A percentile compares a stretch with the other conserved stretches of the same genome.
phyloP scores from a whole-genome alignment of 1,140 invertebrate species.

The Scaptomyza pallida region DNA sequence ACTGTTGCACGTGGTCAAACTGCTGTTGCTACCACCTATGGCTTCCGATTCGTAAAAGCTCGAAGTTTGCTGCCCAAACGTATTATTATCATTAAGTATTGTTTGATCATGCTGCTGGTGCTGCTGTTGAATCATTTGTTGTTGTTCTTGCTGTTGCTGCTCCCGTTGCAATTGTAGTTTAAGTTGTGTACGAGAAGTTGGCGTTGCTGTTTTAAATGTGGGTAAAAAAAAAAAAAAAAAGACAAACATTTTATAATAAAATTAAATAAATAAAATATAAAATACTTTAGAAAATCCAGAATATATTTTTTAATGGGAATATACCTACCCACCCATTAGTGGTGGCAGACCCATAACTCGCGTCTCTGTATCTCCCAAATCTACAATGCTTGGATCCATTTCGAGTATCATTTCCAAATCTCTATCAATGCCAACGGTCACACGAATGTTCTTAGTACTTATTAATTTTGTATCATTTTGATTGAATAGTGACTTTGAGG shows the following conservation, averaged over 20 bases:
- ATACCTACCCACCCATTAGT: slow-evolving; percentile 83
- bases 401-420: slow-evolving; percentile 87
- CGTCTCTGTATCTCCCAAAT: slow-evolving; percentile 80
- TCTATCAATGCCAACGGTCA: slow-evolving; percentile 86
- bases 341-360: slow-evolving; percentile 72
- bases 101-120: slow-evolving; percentile 84
- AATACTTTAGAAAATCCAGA: no score
- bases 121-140: slow-evolving; percentile 85
- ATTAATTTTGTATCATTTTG: slow-evolving; percentile 7
- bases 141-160: slow-evolving; percentile 89
- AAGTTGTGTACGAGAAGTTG: slow-evolving; percentile 92
- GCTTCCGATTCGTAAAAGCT: slow-evolving; percentile 42
- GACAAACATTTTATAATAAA: no score
- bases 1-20: slow-evolving; percentile 45
- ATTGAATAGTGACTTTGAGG: neutral
- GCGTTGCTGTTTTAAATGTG: slow-evolving; percentile 91
- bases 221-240: slow-evolving; percentile 85
- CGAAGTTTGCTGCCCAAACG: slow-evolving; percentile 23
- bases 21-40: slow-evolving; percentile 45
- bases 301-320: no score
- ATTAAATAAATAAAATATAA: no score
- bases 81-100: neutral
- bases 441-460: slow-evolving; percentile 83
- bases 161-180: slow-evolving; percentile 94
- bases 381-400: slow-evolving; percentile 87